These are phyloP conservation scores for Onychomys leucogaster DNA, from an alignment of 2,797 vertebrate genomes.

Conservation along the genomic window DNA sequence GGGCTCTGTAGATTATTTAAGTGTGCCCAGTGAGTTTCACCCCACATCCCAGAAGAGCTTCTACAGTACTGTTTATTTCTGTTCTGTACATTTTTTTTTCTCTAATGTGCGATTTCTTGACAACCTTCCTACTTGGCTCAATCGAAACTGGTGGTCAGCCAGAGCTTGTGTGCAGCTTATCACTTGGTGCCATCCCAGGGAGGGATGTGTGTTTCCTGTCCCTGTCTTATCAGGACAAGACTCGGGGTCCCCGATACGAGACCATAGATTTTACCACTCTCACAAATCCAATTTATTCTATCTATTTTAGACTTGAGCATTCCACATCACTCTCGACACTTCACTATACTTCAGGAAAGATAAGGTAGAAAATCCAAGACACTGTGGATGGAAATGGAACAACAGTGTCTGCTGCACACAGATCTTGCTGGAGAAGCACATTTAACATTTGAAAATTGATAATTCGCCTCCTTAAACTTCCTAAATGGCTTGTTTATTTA, in stretches of 20 bases:
- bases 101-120: constrained; percentile 11
- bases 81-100: not conserved
- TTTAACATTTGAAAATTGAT: constrained; percentile 10
- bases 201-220: constrained; percentile 68
- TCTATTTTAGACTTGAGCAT: constrained; percentile 65
- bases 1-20: not conserved
- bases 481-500: constrained; percentile 30
- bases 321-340: constrained; percentile 43
- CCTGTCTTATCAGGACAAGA: constrained; percentile 74
- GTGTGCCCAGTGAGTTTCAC: not conserved
- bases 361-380: constrained; percentile 70
- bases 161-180: constrained; percentile 53
- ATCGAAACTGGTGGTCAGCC: not conserved
- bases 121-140: constrained; percentile 34
- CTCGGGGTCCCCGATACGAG: constrained; percentile 67
- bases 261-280: constrained; percentile 66
- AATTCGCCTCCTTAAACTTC: constrained; percentile 34
- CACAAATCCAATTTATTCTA: constrained; percentile 77
- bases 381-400: constrained; percentile 62
- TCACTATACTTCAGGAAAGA: constrained; percentile 61
- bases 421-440: constrained; percentile 11
- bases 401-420: constrained; percentile 51
- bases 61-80: constrained; percentile 50
- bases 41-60: not conserved
- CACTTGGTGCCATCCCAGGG: constrained; percentile 15